Conservation (phyloP, 2,888 invertebrate genomes). For the Lomographa bimaculata region DNA sequence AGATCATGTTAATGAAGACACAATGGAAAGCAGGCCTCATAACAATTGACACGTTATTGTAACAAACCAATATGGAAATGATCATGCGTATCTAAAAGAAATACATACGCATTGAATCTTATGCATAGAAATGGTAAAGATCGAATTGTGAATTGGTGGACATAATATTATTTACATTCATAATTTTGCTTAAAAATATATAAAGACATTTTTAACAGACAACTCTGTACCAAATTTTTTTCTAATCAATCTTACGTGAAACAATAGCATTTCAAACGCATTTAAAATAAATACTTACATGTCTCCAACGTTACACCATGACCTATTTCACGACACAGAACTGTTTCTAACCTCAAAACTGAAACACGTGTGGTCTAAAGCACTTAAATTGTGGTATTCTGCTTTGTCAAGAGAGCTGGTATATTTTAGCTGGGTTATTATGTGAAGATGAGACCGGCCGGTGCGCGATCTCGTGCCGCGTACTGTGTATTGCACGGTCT, state of each 20-base stretch:
- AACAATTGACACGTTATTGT: constrained; percentile 26
- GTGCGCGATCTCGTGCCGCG: constrained; percentile 46
- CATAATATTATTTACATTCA: too few species aligned
- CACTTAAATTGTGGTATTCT: constrained; percentile 21
- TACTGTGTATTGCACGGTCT: constrained; percentile 43
- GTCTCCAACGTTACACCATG: constrained; percentile 39
- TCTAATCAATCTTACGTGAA: too few species aligned
- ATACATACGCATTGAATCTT: too few species aligned
- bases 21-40: constrained; percentile 28
- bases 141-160: too few species aligned
- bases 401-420: constrained; percentile 5
- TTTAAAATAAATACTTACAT: constrained; percentile 42
- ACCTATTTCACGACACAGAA: constrained; percentile 33
- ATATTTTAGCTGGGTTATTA: constrained; percentile 14
- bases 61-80: constrained; percentile 11
- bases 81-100: constrained; percentile 3
- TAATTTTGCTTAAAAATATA: too few species aligned
- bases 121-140: too few species aligned
- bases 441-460: constrained; percentile 53
- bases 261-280: too few species aligned
- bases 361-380: constrained; percentile 34
- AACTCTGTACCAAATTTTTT: too few species aligned
- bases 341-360: constrained; percentile 44
- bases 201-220: too few species aligned
- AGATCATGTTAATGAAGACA: constrained; percentile 22